Base-by-base conservation (phyloP, 1,140 invertebrate genomes). In the Saccostrea cuccullata region DNA sequence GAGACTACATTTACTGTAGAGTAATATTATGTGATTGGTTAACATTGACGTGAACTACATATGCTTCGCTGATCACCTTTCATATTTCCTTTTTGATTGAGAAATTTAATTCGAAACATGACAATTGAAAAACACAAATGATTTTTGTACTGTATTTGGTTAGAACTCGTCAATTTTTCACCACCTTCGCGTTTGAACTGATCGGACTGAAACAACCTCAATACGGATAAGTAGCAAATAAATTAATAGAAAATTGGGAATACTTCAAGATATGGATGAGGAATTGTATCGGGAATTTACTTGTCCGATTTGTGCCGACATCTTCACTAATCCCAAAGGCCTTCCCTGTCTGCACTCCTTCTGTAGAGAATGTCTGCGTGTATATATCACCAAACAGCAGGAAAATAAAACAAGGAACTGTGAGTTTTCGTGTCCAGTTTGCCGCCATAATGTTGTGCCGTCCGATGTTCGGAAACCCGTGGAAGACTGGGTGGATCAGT, bases 221-320 rank as follows among this genome's bases (percentile, higher is more conserved):
- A 36, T 30, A 30, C 6, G 47, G 47, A 47, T 47, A 8, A 47
- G 47, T 47, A 47, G 6, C 47, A 47, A 47, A 47, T 47, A 47
- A 47, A 47, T 8, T 47, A 6, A 6, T 6, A 47, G 47, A 47
- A 47, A 47, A 47, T 8, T 17, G 15, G 15, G 13, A 30, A 30
- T 15, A 40, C 0, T 36, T 23, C 73, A 30, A 47, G 9, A 47
- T 47, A 77, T 77, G 70, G 70, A 36, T 64, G 84, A 58, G 30
- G 70, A 73, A 17, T 36, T 87, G 26, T n/a, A 64, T 36, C 56
- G 84, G 5, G 87, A 88, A 58, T 85, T 88, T 56, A 67, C 77
- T 26, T 88, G 87, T 88, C 87, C 87, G 12, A 88, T 88, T 17
- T 88, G 87, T 77, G 73, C 83, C 15, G 87, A 88, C 47, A 73